phyloP scores from a whole-genome alignment of 2,113 vertebrate species.

The Corapipo altera region DNA sequence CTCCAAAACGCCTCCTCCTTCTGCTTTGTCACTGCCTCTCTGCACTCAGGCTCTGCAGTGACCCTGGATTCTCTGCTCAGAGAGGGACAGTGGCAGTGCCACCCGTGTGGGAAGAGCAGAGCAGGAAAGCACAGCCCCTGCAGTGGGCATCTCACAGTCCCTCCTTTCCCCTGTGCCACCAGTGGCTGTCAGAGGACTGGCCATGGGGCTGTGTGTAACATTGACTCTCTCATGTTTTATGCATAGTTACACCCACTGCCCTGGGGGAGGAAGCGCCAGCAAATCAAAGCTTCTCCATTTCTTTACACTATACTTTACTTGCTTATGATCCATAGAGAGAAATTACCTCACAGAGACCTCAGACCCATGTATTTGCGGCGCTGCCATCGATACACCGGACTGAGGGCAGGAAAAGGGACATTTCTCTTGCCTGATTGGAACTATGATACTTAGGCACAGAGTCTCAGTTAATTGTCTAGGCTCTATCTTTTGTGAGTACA shows the following conservation, averaged over 20 bases:
- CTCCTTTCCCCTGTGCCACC: not conserved
- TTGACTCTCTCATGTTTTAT: not conserved
- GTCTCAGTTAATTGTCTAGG: not conserved
- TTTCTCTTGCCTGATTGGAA: not conserved
- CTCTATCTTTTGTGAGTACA: not conserved
- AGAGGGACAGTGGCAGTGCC: not conserved
- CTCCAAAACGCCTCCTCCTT: not conserved
- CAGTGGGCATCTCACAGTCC: not conserved
- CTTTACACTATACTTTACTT: not conserved
- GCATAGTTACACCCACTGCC: not conserved
- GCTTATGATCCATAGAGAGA: not conserved
- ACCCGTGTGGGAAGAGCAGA: not conserved
- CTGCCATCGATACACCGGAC: not conserved
- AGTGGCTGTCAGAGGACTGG: not conserved
- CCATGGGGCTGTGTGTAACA: not conserved
- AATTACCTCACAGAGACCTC: not conserved
- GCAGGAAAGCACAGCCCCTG: not conserved
- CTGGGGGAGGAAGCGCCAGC: not conserved
- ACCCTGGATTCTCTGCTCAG: not conserved
- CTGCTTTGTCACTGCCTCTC: not conserved
- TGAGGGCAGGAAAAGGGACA: not conserved
- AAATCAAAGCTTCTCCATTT: not conserved
- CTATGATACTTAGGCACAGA: not conserved
- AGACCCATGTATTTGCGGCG: accelerated
- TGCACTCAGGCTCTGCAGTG: not conserved